Conservation (phyloP, 2,888 invertebrate species). For the Bursaphelenchus okinawaensis region DNA sequence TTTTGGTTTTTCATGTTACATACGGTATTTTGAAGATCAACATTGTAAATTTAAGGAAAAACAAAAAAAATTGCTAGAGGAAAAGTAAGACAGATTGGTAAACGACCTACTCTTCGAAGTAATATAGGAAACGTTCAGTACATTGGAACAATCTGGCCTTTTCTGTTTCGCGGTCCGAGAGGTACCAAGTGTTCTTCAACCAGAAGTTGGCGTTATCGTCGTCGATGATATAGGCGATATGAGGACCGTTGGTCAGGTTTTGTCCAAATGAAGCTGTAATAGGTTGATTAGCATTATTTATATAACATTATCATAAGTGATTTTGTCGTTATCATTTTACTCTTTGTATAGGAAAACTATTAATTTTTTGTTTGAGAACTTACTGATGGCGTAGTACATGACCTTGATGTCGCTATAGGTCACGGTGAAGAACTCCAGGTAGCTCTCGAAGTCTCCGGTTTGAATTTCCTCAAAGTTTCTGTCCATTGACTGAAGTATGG, state of each 20-base stretch:
- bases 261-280: neutral
- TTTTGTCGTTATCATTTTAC: neutral
- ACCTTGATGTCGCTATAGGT: neutral
- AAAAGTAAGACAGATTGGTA: too few relatives aligned
- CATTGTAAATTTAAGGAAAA: neutral
- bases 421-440: neutral
- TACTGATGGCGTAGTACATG: neutral
- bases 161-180: neutral
- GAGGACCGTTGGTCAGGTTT: neutral
- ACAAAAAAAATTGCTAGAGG: neutral
- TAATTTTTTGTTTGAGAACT: neutral
- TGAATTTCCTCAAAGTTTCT: neutral
- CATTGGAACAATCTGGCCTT: neutral
- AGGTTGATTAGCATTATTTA: too few relatives aligned
- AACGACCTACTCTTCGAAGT: neutral
- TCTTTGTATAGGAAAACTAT: neutral
- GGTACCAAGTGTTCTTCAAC: neutral
- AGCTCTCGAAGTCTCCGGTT: neutral
- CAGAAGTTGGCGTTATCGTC: neutral
- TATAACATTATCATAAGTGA: neutral
- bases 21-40: neutral
- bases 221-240: neutral
- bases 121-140: neutral
- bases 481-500: neutral
- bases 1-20: neutral